These are phyloP conservation scores for Phymatocera aterrima DNA, from an alignment of 2,888 invertebrate species.

Conservation along the genomic window DNA sequence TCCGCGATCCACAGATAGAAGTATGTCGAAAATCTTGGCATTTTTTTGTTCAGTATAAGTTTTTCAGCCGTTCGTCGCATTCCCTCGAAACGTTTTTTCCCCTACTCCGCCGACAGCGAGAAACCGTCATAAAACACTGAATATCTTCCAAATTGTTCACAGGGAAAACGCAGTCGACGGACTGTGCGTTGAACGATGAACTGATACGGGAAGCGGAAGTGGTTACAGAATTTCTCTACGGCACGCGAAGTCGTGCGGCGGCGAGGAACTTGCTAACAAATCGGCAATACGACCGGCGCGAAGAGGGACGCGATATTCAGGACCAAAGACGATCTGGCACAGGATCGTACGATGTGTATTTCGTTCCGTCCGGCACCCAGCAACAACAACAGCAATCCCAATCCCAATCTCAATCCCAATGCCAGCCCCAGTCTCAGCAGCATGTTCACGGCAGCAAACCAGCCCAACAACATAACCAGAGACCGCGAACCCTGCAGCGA, in stretches of 20 bases:
- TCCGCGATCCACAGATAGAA: no score
- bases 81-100: not conserved
- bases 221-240: conserved; percentile 78
- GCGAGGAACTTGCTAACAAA: conserved; percentile 75
- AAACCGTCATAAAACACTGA: not conserved
- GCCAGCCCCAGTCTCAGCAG: no score
- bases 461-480: conserved; percentile 66
- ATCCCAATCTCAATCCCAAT: no score
- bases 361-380: conserved; percentile 68
- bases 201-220: conserved; percentile 77
- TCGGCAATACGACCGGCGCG: conserved; percentile 64
- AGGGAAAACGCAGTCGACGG: conserved; percentile 72
- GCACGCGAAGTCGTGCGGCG: conserved; percentile 76
- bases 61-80: no score
- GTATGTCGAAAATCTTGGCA: no score
- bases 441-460: conserved; percentile 57
- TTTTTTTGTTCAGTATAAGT: no score
- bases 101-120: no score
- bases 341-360: conserved; percentile 65
- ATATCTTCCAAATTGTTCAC: conserved; percentile 37
- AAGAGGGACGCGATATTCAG: conserved; percentile 59
- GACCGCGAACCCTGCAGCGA: conserved; percentile 73
- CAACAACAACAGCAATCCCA: no score
- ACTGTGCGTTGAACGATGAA: conserved; percentile 74
- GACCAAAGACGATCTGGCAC: conserved; percentile 60